A percentile compares a stretch with the other conserved stretches of the same genome.
Conservation (phyloP, 2,797 vertebrate genomes). For the Hipposideros larvatus region DNA sequence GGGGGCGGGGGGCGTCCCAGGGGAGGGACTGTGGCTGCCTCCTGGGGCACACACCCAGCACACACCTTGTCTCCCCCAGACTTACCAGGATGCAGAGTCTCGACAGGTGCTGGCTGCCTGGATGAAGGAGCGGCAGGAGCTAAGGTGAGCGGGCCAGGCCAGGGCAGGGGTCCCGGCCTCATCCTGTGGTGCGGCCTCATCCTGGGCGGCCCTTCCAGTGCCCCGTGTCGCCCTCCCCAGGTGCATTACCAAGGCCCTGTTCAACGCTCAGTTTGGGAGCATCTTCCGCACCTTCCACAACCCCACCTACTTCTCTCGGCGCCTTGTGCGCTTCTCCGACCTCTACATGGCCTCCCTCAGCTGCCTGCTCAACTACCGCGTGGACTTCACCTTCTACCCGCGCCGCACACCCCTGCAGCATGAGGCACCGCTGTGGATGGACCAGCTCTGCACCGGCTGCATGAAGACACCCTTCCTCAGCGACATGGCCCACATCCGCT, state of each 20-base stretch:
- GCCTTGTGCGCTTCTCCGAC: conserved; percentile 90
- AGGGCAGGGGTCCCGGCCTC: rapidly evolving
- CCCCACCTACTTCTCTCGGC: conserved; percentile 91
- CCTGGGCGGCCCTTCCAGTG: rapidly evolving
- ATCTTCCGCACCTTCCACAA: conserved; percentile 92
- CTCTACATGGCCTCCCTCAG: conserved; percentile 93
- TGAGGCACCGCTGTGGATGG: conserved; percentile 91
- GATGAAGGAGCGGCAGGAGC: conserved; percentile 91
- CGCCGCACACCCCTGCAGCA: conserved; percentile 91
- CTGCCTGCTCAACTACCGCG: conserved; percentile 89
- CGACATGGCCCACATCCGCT: conserved; percentile 91
- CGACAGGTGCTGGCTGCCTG: conserved; percentile 89
- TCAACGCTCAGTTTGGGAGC: conserved; percentile 91
- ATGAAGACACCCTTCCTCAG: conserved; percentile 92
- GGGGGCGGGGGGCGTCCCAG: rapidly evolving
- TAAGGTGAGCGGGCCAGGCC: conserved; percentile 83
- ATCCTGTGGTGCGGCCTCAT: too few species aligned
- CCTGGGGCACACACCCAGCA: rapidly evolving
- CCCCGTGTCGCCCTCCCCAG: conserved; percentile 68
- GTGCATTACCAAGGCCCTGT: conserved; percentile 89
- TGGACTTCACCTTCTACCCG: conserved; percentile 91
- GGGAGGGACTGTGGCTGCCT: rapidly evolving
- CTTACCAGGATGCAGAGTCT: conserved; percentile 89
- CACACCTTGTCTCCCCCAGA: conserved; percentile 78
- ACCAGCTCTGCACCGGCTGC: conserved; percentile 91